Evolutionary conservation across 37 sponge, comb jelly and placozoan genomes (phyloP), one percentile per base, ranked within the genome.

Genomic region (Beroe ovata): DNA sequence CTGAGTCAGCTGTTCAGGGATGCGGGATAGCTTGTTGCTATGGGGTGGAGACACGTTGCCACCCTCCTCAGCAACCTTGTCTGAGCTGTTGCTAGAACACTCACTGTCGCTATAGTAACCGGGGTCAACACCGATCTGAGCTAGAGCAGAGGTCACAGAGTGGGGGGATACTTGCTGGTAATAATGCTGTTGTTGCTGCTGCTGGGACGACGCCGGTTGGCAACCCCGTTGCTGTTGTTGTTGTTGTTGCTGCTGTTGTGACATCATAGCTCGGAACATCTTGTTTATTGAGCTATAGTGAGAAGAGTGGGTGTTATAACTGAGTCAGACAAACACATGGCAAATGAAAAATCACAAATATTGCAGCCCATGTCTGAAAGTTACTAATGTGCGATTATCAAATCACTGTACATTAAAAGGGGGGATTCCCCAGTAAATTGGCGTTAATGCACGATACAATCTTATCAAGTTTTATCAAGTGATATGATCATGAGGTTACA

Each of bases 81-180:
- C 84, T 40, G 84, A 42, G 33, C 84, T 77, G 54, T 42, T 42
- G 28, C 84, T 77, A 25, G 84, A 77, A 20, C 84, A 77, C 84
- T 77, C 84, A 42, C 84, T 77, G 22, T 77, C 84, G n/a, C 84
- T 77, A 40, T 77, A 77, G 47, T 77, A 77, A 1, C 84, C 84
- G 8, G 84, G 84, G 38, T 77, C 84, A 2, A 77, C 84, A 0
- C 84, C 84, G 22, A 77, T 77, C 84, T 77, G 84, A 23, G 84
- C 84, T 29, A 77, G 84, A 42, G 84, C 23, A 25, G 54, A 42
- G 28, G 84, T 35, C 38, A 77, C 84, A 16, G 54, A 42, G 84
- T 77, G 84, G 26, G 41, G 69, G 35, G 33, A 66, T 6, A 66
- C 32, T 61, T 61, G 63, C 20, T 61, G 63, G 63, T 61, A 61